Conservation (phyloP, 2,113 vertebrate species). For the Tonatia bakeri region DNA sequence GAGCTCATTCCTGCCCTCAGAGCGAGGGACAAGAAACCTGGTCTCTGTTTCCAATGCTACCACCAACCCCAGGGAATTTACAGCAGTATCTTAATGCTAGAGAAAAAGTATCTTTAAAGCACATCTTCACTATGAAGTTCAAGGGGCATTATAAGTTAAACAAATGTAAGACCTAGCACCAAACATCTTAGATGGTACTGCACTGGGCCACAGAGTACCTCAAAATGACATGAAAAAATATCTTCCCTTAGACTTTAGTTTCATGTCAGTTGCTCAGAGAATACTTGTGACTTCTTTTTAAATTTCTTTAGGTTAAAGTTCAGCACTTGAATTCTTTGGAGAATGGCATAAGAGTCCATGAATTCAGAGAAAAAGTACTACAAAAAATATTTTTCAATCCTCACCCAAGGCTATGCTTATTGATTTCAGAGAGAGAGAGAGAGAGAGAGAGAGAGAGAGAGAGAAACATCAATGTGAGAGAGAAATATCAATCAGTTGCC, state of each 20-base stretch:
- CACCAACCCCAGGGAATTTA: background rate
- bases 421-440: no score
- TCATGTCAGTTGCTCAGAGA: background rate
- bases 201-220: background rate
- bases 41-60: background rate
- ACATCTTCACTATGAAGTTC: background rate
- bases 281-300: background rate
- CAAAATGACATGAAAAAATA: background rate
- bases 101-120: background rate
- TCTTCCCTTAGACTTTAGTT: background rate
- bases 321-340: background rate
- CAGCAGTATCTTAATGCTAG: background rate
- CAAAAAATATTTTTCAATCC: no score
- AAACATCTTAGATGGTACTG: background rate
- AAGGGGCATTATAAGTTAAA: background rate
- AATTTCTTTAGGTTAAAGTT: background rate
- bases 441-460: no score
- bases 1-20: background rate
- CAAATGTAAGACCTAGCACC: background rate
- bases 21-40: background rate
- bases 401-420: no score
- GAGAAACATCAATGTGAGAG: no score
- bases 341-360: background rate
- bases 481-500: no score
- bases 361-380: background rate